phyloP scores from a whole-genome alignment of 1,140 invertebrate genomes.

The Dysdera silvatica region DNA sequence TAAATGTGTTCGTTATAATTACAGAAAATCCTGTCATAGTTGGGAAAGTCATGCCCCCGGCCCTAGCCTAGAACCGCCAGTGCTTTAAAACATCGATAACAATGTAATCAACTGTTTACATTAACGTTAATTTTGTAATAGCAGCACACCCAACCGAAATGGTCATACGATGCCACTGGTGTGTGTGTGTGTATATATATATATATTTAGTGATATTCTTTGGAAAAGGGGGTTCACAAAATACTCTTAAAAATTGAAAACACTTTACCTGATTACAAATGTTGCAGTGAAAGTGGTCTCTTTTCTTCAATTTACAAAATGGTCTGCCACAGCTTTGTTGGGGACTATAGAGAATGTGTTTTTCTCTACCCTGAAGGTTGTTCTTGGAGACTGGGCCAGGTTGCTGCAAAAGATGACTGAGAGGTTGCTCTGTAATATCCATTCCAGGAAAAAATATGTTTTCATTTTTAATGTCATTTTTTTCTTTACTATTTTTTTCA shows the following conservation, averaged over 20 bases:
- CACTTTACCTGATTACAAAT: conserved; percentile 67
- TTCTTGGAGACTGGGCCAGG: conserved; percentile 40
- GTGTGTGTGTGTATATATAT: too few species aligned
- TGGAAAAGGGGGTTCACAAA: too few species aligned
- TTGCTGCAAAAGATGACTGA: conserved; percentile 42
- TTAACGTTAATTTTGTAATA: too few species aligned
- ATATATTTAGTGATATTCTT: too few species aligned
- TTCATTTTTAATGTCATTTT: conserved; percentile 19
- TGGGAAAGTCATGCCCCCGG: too few species aligned
- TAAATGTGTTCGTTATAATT: too few species aligned
- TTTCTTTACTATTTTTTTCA: conserved; percentile 22
- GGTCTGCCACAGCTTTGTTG: conserved; percentile 66
- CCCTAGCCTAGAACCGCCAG: too few species aligned
- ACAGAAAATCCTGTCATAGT: too few species aligned
- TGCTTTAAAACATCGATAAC: too few species aligned
- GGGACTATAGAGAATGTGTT: conserved; percentile 43
- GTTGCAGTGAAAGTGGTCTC: conserved; percentile 76
- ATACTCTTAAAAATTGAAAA: conserved; percentile 10
- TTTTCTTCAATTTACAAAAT: conserved; percentile 76
- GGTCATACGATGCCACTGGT: too few species aligned
- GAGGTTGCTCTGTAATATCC: conserved; percentile 23
- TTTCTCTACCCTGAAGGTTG: conserved; percentile 38
- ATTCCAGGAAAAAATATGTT: conserved; percentile 7
- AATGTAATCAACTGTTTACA: too few species aligned
- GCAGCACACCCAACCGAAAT: too few species aligned